Evolutionary conservation across 2,888 invertebrate species (phyloP), one percentile per base, ranked within the genome.

Genomic region (Ichneumoninae sp.): DNA sequence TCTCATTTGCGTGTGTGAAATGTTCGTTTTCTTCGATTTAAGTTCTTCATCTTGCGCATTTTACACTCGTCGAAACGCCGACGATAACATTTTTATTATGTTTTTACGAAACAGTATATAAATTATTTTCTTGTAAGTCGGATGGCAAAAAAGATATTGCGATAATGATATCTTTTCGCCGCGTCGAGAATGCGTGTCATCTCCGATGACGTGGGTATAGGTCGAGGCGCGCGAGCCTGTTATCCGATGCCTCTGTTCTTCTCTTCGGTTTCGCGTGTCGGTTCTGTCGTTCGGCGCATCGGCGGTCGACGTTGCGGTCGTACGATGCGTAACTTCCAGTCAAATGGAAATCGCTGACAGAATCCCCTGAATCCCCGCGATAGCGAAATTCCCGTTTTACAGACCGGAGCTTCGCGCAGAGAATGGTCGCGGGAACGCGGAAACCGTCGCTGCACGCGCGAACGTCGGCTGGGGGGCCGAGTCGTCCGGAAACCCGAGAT

Each of bases 321-420:
- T 22, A 22, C 19, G 63, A 73, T 54, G 16, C 54, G 54, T 57
- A 22, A 22, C 10, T 57, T 57, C 44, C 40, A 54, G 73, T 73
- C 19, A 80, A 66, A 80, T 80, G 66, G 47, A 80, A 80, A 80
- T 73, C 73, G 50, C 13, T 50, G 60, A 26, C 40, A 7, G 73
- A 52, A 52, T 36, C n/a, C 52, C 33, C 52, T 36, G 71, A 50
- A 65, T 10, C 60, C 60, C 13, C 26, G 57, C 57, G 57, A 19
- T 8, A 22, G 70, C 16, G 22, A 66, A 40, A 57, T 74, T 80
- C 66, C 73, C 73, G 80, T 73, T 74, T 65, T 16, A 19, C 10
- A 33, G n/a, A 47, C 26, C 22, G 57, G 22, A 57, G 57, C 26
- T 26, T 26, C 19, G 57, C 3, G 8, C 19, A 26, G 68, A 40